A percentile compares a stretch with the other conserved stretches of the same genome.
Evolutionary conservation across 2,888 invertebrate species (phyloP).

Genomic region (Pherbina coryleti): DNA sequence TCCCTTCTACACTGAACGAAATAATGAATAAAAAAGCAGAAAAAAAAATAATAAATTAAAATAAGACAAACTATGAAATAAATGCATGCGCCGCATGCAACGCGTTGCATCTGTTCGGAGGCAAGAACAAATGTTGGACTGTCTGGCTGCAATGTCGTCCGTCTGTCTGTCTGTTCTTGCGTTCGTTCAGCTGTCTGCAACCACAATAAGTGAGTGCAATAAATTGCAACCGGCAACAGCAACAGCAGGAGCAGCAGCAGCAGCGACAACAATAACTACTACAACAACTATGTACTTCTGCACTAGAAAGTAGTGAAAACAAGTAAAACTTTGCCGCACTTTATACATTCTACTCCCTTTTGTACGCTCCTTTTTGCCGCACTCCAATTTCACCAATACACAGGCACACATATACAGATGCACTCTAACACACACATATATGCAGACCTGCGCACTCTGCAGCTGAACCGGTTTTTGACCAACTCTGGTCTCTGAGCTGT

Average conservation of each 20-base stretch:
- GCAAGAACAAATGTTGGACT: background rate
- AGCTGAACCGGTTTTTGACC: constrained; percentile 8
- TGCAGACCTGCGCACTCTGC: background rate
- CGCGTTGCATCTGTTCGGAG: constrained; percentile 29
- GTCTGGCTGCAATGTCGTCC: background rate
- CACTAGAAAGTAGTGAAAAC: background rate
- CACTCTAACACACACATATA: too few species aligned
- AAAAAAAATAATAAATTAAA: background rate
- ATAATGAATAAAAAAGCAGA: background rate
- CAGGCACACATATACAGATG: background rate
- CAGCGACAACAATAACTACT: background rate
- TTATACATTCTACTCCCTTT: background rate
- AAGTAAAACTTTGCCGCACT: background rate
- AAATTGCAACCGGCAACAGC: background rate
- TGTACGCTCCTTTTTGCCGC: background rate
- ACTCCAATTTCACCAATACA: constrained; percentile 2
- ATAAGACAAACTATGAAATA: background rate
- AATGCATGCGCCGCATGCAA: constrained; percentile 14
- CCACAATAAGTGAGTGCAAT: background rate
- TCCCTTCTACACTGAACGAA: background rate
- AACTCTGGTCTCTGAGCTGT: background rate
- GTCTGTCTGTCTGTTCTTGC: background rate
- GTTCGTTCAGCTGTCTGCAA: background rate
- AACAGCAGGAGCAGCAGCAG: background rate
- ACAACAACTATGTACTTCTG: background rate